Percentiles rank a stretch among this genome's conserved stretches.
These are phyloP conservation scores for Taenaris catops DNA, from an alignment of 2,888 invertebrate species.

Conservation along the genomic window DNA sequence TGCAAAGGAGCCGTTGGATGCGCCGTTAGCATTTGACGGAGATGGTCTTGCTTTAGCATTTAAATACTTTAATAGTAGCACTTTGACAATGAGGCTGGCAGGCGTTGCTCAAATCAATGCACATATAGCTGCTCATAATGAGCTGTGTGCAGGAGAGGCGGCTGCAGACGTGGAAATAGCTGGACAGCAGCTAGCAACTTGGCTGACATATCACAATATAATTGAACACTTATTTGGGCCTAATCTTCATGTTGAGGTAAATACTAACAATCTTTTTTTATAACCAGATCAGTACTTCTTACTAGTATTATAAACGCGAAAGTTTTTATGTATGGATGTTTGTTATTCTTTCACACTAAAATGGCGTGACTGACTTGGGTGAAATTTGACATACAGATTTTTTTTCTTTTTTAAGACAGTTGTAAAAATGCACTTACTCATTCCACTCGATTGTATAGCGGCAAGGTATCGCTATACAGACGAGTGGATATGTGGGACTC, in stretches of 20 bases:
- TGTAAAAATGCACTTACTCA: too few species aligned
- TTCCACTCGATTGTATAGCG: too few species aligned
- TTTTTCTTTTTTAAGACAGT: too few species aligned
- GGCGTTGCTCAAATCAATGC: constrained; percentile 97
- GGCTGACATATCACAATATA: constrained; percentile 94
- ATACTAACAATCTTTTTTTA: background rate
- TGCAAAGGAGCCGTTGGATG: constrained; percentile 94
- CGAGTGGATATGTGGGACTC: too few species aligned
- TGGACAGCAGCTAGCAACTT: constrained; percentile 91
- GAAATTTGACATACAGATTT: too few species aligned
- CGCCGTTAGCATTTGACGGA: constrained; percentile 91
- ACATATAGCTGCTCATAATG: constrained; percentile 94
- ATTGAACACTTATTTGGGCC: constrained; percentile 98
- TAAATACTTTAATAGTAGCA: constrained; percentile 97
- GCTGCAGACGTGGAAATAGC: constrained; percentile 92
- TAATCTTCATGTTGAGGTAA: constrained; percentile 95
- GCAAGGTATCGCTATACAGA: too few species aligned
- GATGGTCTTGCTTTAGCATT: constrained; percentile 96
- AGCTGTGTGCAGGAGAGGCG: constrained; percentile 93
- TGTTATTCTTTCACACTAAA: too few species aligned
- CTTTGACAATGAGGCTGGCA: constrained; percentile 94
- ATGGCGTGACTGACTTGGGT: too few species aligned
- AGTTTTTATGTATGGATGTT: too few species aligned
- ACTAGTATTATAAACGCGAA: too few species aligned
- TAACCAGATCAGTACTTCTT: too few species aligned